phyloP scores from a whole-genome alignment of 2,113 vertebrate species.

The Perccottus glenii region DNA sequence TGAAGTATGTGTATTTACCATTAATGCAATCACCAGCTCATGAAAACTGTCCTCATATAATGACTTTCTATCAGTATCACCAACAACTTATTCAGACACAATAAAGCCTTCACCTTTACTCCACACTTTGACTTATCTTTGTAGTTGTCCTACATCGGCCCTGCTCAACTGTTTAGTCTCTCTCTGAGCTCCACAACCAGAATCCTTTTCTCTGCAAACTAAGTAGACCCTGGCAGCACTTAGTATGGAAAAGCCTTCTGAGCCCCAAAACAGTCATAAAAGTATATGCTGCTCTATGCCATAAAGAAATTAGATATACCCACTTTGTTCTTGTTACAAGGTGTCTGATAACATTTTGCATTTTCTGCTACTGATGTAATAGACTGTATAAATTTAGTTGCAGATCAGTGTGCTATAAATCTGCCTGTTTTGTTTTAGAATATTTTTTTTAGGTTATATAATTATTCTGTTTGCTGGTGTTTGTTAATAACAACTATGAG shows the following conservation, averaged over 20 bases:
- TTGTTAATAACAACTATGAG: too few species aligned
- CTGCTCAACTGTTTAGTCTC: conserved; percentile 52
- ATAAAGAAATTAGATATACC: too few species aligned
- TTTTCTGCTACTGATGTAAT: too few species aligned
- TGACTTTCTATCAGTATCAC: conserved; percentile 33
- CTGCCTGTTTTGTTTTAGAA: too few species aligned
- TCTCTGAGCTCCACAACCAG: conserved; percentile 23
- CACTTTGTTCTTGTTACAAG: too few species aligned
- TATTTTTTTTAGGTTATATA: too few species aligned
- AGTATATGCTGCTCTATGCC: too few species aligned
- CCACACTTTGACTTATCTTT: conserved; percentile 56
- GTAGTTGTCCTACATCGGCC: conserved; percentile 45
- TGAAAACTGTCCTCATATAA: conserved; percentile 1
- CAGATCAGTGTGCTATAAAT: too few species aligned
- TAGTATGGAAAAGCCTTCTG: neutral
- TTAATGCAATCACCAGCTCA: neutral
- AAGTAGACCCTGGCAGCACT: neutral
- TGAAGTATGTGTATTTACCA: conserved; percentile 28
- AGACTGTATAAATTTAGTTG: too few species aligned
- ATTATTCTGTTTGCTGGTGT: too few species aligned
- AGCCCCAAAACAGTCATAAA: neutral
- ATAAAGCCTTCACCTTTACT: conserved; percentile 45
- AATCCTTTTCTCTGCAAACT: conserved; percentile 26
- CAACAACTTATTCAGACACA: conserved; percentile 50
- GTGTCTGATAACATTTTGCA: too few species aligned